Percentiles rank a stretch among this genome's conserved stretches.
Conservation (phyloP, 64 coral and sea anemone genomes). For the Montipora capricornis region DNA sequence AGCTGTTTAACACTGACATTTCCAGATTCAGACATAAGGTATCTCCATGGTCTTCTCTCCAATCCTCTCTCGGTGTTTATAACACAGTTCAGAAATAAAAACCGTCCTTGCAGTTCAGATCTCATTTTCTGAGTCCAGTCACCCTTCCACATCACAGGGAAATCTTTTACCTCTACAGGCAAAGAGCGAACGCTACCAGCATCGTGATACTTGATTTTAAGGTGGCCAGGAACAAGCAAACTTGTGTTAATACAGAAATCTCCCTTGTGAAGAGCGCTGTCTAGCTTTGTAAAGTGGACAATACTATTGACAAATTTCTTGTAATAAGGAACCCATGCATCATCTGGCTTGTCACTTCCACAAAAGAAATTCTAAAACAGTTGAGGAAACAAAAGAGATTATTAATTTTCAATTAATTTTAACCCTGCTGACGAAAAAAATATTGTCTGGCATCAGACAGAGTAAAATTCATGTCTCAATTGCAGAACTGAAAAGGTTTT, state of each 20-base stretch:
- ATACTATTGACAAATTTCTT: conserved; percentile 94
- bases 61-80: conserved; percentile 73
- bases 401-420: neutral
- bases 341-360: conserved; percentile 79
- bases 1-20: conserved; percentile 86
- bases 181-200: conserved; percentile 82
- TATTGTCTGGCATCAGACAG: too few species aligned
- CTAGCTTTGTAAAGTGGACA: conserved; percentile 82
- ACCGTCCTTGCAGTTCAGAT: conserved; percentile 86
- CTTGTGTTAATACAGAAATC: conserved; percentile 96
- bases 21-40: conserved; percentile 89
- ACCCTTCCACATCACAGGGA: conserved; percentile 77
- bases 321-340: conserved; percentile 94
- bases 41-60: conserved; percentile 95
- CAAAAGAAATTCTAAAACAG: conserved; percentile 83
- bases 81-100: conserved; percentile 97
- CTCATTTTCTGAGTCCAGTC: conserved; percentile 89
- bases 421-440: too few species aligned
- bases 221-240: conserved; percentile 82
- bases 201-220: conserved; percentile 92
- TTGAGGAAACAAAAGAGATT: neutral
- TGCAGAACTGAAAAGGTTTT: too few species aligned
- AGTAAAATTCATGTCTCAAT: too few species aligned
- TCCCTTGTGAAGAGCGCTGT: conserved; percentile 85
- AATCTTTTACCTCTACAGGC: conserved; percentile 80